Conservation (phyloP, 2,113 vertebrate genomes). For the Vimba vimba region DNA sequence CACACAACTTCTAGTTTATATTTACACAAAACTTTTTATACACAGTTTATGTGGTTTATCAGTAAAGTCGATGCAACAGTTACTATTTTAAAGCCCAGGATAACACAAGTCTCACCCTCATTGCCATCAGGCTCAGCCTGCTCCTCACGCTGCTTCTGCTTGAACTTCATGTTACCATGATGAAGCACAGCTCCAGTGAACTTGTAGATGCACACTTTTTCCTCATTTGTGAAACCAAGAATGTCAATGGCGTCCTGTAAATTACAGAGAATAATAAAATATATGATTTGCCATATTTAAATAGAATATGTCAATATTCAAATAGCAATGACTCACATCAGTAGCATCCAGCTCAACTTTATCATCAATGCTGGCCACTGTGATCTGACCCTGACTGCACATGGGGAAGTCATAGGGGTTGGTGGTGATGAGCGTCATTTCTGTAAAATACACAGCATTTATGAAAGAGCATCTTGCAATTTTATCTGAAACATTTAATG, state of each 20-base stretch:
- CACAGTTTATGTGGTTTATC: too few species aligned
- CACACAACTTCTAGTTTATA: too few species aligned
- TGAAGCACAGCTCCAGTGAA: conserved; percentile 75
- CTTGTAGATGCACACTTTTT: conserved; percentile 52
- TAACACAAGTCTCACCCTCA: conserved; percentile 60
- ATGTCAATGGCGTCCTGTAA: conserved; percentile 55
- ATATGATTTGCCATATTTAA: not conserved
- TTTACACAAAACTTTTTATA: too few species aligned
- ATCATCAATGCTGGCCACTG: not conserved
- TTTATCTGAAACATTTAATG: too few species aligned
- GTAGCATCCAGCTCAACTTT: conserved; percentile 80
- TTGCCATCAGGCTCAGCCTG: conserved; percentile 80
- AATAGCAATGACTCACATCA: conserved; percentile 74
- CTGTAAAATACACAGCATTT: conserved; percentile 45
- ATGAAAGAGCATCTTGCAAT: too few species aligned
- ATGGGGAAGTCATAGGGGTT: too few species aligned
- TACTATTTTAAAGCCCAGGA: too few species aligned
- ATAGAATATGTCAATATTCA: not conserved
- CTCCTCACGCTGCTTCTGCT: conserved; percentile 82
- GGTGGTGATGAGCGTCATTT: conserved; percentile 10
- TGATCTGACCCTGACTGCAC: too few species aligned
- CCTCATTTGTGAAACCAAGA: conserved; percentile 39
- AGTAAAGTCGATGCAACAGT: too few species aligned
- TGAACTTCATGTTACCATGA: conserved; percentile 82
- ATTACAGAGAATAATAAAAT: not conserved